Conservation (phyloP, 2,797 vertebrate species). For the Chiroxiphia lanceolata region DNA sequence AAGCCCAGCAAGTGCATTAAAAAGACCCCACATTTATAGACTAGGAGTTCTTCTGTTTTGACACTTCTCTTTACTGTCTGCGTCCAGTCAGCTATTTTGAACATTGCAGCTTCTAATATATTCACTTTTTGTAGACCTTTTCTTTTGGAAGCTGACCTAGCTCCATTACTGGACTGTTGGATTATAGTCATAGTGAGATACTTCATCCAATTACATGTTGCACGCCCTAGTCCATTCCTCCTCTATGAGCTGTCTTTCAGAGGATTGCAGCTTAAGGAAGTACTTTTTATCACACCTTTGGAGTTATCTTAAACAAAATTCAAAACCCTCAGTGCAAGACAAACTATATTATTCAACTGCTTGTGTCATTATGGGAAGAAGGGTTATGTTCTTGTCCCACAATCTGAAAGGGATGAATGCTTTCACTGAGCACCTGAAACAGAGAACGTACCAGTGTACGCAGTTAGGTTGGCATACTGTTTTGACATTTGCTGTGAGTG, state of each 20-base stretch:
- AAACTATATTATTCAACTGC: not conserved
- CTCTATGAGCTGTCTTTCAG: not conserved
- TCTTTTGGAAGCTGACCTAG: not conserved
- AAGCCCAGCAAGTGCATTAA: not conserved
- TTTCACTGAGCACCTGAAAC: not conserved
- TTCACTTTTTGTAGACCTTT: not conserved
- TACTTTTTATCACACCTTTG: not conserved
- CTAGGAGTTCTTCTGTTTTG: not conserved
- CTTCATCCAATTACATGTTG: not conserved
- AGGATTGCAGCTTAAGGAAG: not conserved
- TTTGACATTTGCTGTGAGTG: not conserved
- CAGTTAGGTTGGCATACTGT: not conserved
- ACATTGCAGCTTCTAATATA: not conserved
- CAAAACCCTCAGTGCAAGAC: not conserved
- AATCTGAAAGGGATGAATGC: not conserved
- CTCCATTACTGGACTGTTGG: not conserved
- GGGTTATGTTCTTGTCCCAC: not conserved
- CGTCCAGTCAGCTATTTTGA: not conserved
- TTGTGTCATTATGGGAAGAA: not conserved
- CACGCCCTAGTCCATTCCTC: not conserved
- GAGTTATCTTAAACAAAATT: not conserved
- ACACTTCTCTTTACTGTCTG: not conserved
- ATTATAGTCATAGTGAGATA: not conserved
- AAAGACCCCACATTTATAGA: not conserved
- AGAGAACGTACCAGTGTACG: not conserved